Conservation (phyloP, 2,888 invertebrate species). For the Temnothorax ravouxi region DNA sequence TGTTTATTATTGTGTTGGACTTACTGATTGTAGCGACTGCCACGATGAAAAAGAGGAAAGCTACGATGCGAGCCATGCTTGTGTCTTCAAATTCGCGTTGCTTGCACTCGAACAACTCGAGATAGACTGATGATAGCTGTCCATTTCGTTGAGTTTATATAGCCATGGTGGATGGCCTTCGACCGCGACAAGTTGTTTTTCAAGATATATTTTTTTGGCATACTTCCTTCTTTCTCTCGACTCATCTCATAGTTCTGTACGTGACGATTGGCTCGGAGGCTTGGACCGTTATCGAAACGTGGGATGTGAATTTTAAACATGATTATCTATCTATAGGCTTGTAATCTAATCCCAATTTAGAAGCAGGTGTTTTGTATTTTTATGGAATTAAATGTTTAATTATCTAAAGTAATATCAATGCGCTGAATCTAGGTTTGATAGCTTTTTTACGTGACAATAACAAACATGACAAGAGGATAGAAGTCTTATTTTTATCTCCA, state of each 20-base stretch:
- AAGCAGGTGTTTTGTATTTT: not conserved
- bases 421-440: not conserved
- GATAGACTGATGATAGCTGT: slow-evolving; percentile 35
- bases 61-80: slow-evolving; percentile 59
- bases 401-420: not conserved
- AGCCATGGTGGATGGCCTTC: slow-evolving; percentile 55
- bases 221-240: slow-evolving; percentile 32
- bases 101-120: slow-evolving; percentile 7
- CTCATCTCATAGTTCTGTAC: not conserved
- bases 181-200: not conserved
- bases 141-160: slow-evolving; percentile 59
- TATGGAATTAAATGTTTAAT: not conserved
- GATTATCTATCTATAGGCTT: not conserved
- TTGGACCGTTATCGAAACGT: not conserved
- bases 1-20: slow-evolving; percentile 28
- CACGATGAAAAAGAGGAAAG: slow-evolving; percentile 58
- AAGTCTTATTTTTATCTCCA: not conserved
- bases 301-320: slow-evolving; percentile 15
- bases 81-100: not conserved
- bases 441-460: not conserved
- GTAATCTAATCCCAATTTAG: slow-evolving; percentile 2
- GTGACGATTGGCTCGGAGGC: not conserved
- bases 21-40: slow-evolving; percentile 59
- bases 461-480: not conserved
- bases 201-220: slow-evolving; percentile 2